These are phyloP conservation scores for Petrolisthes manimaculis DNA, from an alignment of 2,888 invertebrate species.

Conservation along the genomic window DNA sequence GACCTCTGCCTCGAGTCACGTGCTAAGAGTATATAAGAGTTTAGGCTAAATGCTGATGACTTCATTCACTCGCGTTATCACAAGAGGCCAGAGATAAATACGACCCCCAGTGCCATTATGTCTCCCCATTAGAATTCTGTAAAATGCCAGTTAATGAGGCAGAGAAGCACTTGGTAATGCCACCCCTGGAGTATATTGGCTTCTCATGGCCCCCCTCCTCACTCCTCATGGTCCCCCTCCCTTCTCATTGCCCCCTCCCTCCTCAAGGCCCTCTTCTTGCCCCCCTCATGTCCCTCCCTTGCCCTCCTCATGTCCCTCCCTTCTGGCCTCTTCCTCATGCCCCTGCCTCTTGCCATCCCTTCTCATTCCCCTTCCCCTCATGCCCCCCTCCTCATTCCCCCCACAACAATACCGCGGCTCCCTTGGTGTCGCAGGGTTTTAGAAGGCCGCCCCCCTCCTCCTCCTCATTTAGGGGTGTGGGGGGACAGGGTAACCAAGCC, in stretches of 20 bases:
- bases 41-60: slow-evolving; percentile 1
- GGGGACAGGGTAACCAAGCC: slow-evolving; percentile 24
- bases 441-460: not conserved
- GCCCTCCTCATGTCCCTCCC: not conserved
- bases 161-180: not conserved
- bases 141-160: not conserved
- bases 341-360: not conserved
- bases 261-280: not conserved
- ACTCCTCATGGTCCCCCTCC: not conserved
- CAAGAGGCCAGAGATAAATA: slow-evolving; percentile 12
- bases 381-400: no score
- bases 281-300: not conserved
- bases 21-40: not conserved
- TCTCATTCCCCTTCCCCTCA: no score
- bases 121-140: slow-evolving; percentile 12
- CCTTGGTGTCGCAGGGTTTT: not conserved
- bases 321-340: not conserved
- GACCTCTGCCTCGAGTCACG: no score
- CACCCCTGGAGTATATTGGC: not conserved
- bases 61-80: slow-evolving; percentile 18
- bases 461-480: no score
- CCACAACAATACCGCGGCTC: not conserved
- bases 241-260: not conserved
- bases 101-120: slow-evolving; percentile 1
- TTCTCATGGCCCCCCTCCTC: not conserved